These are phyloP conservation scores for Malurus cyaneus DNA, from an alignment of 2,113 vertebrate species.

Conservation along the genomic window DNA sequence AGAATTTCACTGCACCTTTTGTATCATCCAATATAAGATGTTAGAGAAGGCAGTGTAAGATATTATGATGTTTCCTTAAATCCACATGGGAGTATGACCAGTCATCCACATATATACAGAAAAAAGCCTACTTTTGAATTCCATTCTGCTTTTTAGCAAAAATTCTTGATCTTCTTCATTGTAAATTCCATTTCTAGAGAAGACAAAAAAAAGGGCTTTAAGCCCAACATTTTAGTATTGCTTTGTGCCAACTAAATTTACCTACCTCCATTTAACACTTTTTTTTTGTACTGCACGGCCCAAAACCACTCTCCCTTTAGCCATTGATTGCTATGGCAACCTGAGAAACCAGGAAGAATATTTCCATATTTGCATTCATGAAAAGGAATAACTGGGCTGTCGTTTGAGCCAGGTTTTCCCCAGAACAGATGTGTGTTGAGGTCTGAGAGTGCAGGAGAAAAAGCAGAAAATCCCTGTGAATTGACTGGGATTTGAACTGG, in stretches of 20 bases:
- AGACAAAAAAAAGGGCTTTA: neutral
- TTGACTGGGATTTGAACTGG: neutral
- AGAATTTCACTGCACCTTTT: neutral
- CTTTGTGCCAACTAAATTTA: constrained; percentile 13
- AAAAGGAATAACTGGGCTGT: neutral
- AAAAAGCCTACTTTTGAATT: neutral
- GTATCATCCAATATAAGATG: neutral
- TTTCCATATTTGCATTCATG: neutral
- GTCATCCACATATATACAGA: neutral
- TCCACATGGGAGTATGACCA: neutral
- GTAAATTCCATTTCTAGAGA: neutral
- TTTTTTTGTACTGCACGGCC: constrained; percentile 4
- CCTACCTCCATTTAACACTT: neutral
- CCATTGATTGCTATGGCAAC: constrained; percentile 61
- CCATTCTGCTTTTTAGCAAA: neutral
- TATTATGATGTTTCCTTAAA: neutral
- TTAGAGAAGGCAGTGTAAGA: neutral
- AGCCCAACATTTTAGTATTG: neutral
- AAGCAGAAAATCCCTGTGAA: neutral
- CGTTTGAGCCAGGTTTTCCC: neutral
- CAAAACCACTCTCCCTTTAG: neutral
- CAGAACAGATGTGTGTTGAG: neutral
- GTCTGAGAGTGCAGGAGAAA: neutral
- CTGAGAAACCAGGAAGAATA: constrained; percentile 16
- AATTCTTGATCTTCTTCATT: neutral